Evolutionary conservation across 1,140 invertebrate species (phyloP), one percentile per base, ranked within the genome.

Genomic region (Campodea augens): DNA sequence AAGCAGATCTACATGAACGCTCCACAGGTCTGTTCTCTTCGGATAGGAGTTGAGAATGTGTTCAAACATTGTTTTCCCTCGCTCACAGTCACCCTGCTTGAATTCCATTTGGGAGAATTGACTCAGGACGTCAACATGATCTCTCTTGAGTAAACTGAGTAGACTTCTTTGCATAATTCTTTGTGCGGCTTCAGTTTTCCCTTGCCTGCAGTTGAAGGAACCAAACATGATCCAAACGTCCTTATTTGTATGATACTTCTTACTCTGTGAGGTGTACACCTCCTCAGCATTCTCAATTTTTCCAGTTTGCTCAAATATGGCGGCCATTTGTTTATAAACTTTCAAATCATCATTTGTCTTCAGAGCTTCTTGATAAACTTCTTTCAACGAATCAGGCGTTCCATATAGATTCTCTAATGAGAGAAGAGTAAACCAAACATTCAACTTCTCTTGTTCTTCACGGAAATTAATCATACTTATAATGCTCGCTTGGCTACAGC

Each of bases 401-500:
- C 92, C 91, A 62, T 88, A 92, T 38, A 76, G 66, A 48, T 88
- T 80, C 61, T 98, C 95, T 10, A 98, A 62, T 66, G 93, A 93
- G 19, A 98, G 58, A 53, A 83, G 71, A 0, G 85, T 86, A 18
- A 85, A 72, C 88, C 90, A 97, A 18, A 98, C 66, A 60, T 96
- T 96, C 1, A 91, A 62, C 47, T 77, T 78, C 52, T 98, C 92
- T 36, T 77, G 67, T 52, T 89, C 80, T 54, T 90, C 78, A 18
- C 78, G 71, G 57, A 82, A 85, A 47, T 73, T 75, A 32, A 98
- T 93, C 0, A 75, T 80, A 52, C 75, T 74, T 0, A 55, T n/a
- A 97, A 62, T 0, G 90, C 93, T 50, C 77, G 69, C 47, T 74
- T 72, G 0, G 77, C 87, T 3, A 96, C 71, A 0, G 69, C 67